Evolutionary conservation across 2,797 vertebrate species (phyloP).

Genomic region (Dryobates pubescens): DNA sequence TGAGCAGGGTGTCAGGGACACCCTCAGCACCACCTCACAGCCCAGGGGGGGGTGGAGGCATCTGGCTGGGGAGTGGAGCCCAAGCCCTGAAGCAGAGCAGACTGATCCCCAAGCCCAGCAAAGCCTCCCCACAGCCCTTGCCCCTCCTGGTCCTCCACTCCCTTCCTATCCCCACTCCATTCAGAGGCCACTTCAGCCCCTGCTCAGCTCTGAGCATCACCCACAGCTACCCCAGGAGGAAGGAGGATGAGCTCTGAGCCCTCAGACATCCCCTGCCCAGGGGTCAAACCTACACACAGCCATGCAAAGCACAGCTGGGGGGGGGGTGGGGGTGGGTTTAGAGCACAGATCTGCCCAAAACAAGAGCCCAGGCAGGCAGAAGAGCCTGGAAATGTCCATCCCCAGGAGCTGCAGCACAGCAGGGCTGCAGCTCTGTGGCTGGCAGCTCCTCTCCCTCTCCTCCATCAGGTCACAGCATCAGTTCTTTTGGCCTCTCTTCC

Average conservation of each 20-base stretch:
- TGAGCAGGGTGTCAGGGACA: neutral
- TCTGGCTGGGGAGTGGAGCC: neutral
- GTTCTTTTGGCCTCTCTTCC: too few species aligned
- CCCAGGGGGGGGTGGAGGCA: neutral
- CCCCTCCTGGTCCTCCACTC: neutral
- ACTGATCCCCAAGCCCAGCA: rapidly evolving
- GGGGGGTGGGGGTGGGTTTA: neutral
- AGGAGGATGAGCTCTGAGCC: neutral
- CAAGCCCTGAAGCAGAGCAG: neutral
- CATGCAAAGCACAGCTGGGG: neutral
- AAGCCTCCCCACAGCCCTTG: neutral
- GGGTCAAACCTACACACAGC: neutral
- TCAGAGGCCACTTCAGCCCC: neutral
- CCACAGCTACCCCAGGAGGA: neutral
- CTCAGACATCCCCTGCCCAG: neutral
- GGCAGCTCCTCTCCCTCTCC: neutral
- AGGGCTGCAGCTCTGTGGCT: neutral
- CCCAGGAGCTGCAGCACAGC: neutral
- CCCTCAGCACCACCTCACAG: neutral
- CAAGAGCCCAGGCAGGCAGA: neutral
- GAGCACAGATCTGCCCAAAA: neutral
- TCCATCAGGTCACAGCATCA: too few species aligned
- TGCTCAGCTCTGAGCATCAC: neutral
- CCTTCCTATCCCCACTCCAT: neutral
- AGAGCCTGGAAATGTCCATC: neutral